Base-by-base conservation (phyloP, 2,888 invertebrate genomes). In the Philereme vetulata region DNA sequence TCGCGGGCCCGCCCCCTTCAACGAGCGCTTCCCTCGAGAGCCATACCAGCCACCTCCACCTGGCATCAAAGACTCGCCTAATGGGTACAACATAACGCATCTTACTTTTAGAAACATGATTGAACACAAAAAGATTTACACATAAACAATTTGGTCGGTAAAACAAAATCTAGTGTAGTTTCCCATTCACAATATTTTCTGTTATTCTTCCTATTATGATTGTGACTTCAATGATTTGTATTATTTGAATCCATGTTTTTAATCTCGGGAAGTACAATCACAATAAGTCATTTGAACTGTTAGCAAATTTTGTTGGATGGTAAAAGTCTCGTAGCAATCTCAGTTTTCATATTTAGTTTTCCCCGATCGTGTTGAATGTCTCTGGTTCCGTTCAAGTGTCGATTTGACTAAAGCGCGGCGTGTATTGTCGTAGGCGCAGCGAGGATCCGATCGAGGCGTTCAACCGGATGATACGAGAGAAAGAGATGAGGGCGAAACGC, bases 371-470 rank as follows among this genome's bases (percentile, higher is more conserved):
- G 43, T 10, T n/a, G 5, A 8, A 35, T 38, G 21, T 34, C 33
- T 5, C 6, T 43, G 34, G 54, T 42, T 10, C 34, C 51, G 10
- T 43, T 42, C 7, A 5, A 33, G 7, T 32, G 36, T 43, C 34
- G 64, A 35, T 56, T 45, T 58, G 44, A 53, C 49, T 62, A 60
- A 56, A 62, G 58, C 42, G 70, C 55, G 66, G 52, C 68, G 70
- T 75, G 69, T 76, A 60, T 75, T 83, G 86, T 76, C 85, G 65
- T 83, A 96, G 96, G 71, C 94, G 95, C 61, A 96, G 96, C 70
- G 97, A 96, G 77, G 97, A 97, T 87, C 97, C 97, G 4, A 86
- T 97, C 72, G 97, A 97, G 82, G 97, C 96, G 54, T 97, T 97
- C 84, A 96, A 97, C 84, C 93, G 97, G 68, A 96, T 97, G 93